Conservation (phyloP, 2,797 vertebrate species). For the Alfaro cultratus region DNA sequence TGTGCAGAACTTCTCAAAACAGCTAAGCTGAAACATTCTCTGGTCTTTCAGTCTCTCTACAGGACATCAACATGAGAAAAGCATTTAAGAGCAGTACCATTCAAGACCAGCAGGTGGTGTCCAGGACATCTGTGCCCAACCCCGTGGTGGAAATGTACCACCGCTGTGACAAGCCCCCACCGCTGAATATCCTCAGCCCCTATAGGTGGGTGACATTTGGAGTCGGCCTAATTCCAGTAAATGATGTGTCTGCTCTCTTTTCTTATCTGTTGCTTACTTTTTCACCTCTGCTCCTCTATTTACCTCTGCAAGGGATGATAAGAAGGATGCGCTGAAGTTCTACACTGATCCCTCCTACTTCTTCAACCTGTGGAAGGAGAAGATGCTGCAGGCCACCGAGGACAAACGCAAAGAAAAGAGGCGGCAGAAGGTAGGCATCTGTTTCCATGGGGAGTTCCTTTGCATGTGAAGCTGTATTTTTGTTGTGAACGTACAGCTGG, state of each 20-base stretch:
- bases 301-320: slow-evolving; percentile 83
- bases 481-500: background rate
- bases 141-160: slow-evolving; percentile 94
- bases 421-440: slow-evolving; percentile 85
- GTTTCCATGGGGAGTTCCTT: background rate
- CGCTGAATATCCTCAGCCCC: slow-evolving; percentile 90
- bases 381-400: slow-evolving; percentile 93
- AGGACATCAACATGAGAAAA: slow-evolving; percentile 95
- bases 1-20: background rate
- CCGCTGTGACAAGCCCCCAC: slow-evolving; percentile 90
- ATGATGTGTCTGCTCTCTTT: too few relatives aligned
- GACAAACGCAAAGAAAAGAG: slow-evolving; percentile 93
- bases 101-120: slow-evolving; percentile 94
- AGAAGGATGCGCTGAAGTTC: slow-evolving; percentile 91
- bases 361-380: slow-evolving; percentile 94
- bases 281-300: background rate
- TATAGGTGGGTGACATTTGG: slow-evolving; percentile 81
- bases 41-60: slow-evolving; percentile 84
- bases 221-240: background rate
- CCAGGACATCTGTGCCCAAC: slow-evolving; percentile 89
- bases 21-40: background rate
- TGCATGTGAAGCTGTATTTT: background rate
- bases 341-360: slow-evolving; percentile 94
- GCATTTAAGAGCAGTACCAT: slow-evolving; percentile 93
- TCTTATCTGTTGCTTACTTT: background rate